Base-by-base conservation (phyloP, 2,888 invertebrate species). In the Melinaea menophilus region DNA sequence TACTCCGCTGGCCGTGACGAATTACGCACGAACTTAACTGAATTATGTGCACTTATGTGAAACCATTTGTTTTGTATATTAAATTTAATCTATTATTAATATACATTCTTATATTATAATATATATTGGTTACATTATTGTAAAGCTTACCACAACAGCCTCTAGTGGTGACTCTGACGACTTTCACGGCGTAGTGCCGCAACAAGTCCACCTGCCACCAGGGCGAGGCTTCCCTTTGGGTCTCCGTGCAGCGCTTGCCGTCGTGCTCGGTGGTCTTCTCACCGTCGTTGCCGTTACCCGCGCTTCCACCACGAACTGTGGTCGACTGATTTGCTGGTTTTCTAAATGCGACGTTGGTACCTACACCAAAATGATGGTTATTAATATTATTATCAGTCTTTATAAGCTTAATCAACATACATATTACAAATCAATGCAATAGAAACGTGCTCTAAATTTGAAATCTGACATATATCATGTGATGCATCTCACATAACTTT, bases 191-290 rank as follows among this genome's bases (percentile, higher is more conserved):
- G 81, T 97, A 97, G 37, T 97, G 94, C 63, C 95, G 91, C 48
- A 98, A 91, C 56, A 98, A 90, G 81, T 98, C 97, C 7, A 97
- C 97, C 74, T 95, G 94, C 97, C 97, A 98, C 97, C 97, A 98
- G 0, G 97, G 97, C 33, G 97, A 97, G 0, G 95, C 95, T 78
- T 98, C 97, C 66, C 95, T 93, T 79, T 95, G 95, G 0, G 97
- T 98, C 88, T 97, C 97, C 0, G 97, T 96, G 82, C 98, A 98
- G 68, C 95, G 91, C 79, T 95, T 95, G 12, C 96, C 96, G 74
- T 97, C 97, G 77, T 97, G 97, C 65, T 96, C 95, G 47, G 96
- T 94, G 67, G 94, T 94, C 71, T 92, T 92, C 80, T 97, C 96
- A 2, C 97, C 98, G 77, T 97, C 97, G 78, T 97, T 97, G 12